These are phyloP conservation scores for Mesoclemmys tuberculata DNA, from an alignment of 2,113 vertebrate species.

Conservation along the genomic window DNA sequence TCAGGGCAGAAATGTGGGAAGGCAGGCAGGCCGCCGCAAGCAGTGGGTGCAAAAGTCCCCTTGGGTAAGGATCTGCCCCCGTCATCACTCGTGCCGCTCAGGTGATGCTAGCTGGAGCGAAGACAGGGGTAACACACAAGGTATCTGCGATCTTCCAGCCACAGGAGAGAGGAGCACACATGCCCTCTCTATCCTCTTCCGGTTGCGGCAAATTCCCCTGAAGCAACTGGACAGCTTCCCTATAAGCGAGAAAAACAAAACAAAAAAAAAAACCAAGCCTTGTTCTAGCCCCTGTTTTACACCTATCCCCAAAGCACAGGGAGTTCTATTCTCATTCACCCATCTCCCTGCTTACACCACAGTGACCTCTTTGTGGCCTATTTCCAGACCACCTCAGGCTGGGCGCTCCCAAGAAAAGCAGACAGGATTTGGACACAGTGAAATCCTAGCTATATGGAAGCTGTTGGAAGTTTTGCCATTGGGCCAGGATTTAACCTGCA, in stretches of 20 bases:
- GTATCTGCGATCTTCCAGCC: constrained; percentile 82
- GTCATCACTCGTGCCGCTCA: constrained; percentile 31
- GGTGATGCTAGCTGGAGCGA: constrained; percentile 77
- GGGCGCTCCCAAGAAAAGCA: neutral
- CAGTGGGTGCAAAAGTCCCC: constrained; percentile 1
- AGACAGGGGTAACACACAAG: constrained; percentile 69
- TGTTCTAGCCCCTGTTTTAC: neutral
- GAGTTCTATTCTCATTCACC: neutral
- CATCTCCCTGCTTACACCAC: accelerated
- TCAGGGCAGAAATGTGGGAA: constrained; percentile 28
- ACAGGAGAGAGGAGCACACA: constrained; percentile 77
- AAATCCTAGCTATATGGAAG: accelerated
- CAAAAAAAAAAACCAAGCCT: neutral
- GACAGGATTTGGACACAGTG: accelerated
- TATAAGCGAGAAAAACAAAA: neutral
- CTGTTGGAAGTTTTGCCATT: neutral
- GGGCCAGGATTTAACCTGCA: too few species aligned
- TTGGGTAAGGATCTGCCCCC: neutral
- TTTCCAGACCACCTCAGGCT: neutral
- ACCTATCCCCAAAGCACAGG: neutral
- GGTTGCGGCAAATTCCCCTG: constrained; percentile 47
- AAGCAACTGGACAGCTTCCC: constrained; percentile 73
- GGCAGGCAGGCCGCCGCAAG: neutral
- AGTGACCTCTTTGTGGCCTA: accelerated
- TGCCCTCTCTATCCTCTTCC: constrained; percentile 53